phyloP scores from a whole-genome alignment of 2,797 vertebrate species.

The Hippocampus kuda region DNA sequence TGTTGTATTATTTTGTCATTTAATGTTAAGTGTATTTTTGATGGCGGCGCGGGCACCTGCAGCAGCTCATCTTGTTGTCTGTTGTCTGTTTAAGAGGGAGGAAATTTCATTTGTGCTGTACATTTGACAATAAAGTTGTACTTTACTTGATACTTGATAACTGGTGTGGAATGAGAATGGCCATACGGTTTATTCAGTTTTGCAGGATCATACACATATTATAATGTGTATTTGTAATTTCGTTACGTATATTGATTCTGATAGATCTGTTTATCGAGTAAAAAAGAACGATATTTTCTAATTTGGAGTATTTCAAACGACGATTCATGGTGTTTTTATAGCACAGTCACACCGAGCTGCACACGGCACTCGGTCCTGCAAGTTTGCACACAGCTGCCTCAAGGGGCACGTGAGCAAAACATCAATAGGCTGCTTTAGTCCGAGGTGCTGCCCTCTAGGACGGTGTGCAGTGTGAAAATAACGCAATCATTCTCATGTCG shows the following conservation, averaged over 20 bases:
- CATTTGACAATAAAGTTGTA: too few relatives aligned
- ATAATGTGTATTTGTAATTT: not conserved
- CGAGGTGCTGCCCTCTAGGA: conserved; percentile 29
- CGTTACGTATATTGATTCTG: not conserved
- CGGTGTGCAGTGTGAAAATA: conserved; percentile 12
- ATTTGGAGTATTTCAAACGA: not conserved
- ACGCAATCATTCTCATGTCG: not conserved
- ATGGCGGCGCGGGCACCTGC: too few relatives aligned
- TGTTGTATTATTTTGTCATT: too few relatives aligned
- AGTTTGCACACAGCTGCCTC: conserved; percentile 31
- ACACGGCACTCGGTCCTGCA: not conserved
- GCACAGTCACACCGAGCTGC: not conserved
- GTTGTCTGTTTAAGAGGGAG: too few relatives aligned
- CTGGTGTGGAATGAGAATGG: not conserved
- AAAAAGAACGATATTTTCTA: not conserved
- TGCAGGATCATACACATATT: not conserved
- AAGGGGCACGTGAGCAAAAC: conserved; percentile 12
- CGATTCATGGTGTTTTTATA: not conserved
- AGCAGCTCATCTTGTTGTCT: too few relatives aligned
- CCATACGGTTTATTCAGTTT: not conserved
- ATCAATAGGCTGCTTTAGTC: conserved; percentile 4
- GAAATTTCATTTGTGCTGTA: too few relatives aligned
- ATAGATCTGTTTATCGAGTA: not conserved
- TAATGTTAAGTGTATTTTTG: too few relatives aligned
- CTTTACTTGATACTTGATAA: too few relatives aligned